phyloP scores from a whole-genome alignment of 2,797 vertebrate species.

The Somateria mollissima region DNA sequence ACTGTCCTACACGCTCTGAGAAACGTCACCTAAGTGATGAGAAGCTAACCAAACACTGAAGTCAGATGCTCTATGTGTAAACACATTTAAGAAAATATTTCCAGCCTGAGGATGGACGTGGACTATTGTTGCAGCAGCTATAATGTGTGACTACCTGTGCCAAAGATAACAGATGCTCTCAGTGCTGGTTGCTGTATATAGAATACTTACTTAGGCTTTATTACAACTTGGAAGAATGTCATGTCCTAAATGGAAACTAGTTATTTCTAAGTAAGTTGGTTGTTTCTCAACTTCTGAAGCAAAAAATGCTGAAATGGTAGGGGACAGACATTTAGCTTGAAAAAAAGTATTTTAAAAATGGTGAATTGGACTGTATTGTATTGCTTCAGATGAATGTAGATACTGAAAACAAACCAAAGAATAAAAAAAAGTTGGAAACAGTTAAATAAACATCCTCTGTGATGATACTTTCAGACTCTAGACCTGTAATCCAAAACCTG shows the following conservation, averaged over 20 bases:
- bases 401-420: slow-evolving; percentile 31
- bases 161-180: background rate
- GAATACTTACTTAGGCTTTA: background rate
- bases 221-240: background rate
- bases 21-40: background rate
- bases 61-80: background rate
- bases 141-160: background rate
- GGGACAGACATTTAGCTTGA: background rate
- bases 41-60: background rate
- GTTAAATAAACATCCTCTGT: slow-evolving; percentile 43
- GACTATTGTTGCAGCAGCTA: background rate
- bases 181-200: background rate
- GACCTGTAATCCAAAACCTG: background rate
- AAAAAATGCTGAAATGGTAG: background rate
- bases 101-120: background rate
- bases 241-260: background rate
- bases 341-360: background rate
- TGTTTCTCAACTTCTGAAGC: background rate
- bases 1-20: background rate
- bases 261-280: background rate
- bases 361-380: background rate
- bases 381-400: background rate
- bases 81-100: background rate
- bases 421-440: background rate
- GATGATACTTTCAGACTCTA: slow-evolving; percentile 50